Evolutionary conservation across 1,140 invertebrate genomes (phyloP).

Genomic region (Trissolcus basalis): DNA sequence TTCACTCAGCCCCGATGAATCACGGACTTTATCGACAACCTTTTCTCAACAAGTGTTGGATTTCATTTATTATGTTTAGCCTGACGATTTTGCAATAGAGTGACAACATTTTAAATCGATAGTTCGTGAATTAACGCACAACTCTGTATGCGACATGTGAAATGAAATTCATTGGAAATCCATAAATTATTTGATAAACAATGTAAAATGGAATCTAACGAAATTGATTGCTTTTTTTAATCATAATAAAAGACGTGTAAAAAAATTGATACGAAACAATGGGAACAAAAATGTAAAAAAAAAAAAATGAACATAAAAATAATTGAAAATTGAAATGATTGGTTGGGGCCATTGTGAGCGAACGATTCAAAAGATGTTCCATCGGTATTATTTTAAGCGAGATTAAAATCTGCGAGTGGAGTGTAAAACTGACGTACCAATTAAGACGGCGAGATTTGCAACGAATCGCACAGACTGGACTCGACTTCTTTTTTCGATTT

Average conservation of each 20-base stretch:
- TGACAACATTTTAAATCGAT: conserved; percentile 34
- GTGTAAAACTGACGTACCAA: conserved; percentile 28
- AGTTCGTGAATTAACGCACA: neutral
- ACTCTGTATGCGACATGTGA: neutral
- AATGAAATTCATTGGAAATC: too few species aligned
- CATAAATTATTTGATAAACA: too few species aligned
- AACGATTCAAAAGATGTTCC: too few species aligned
- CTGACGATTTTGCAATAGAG: conserved; percentile 4
- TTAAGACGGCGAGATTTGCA: conserved; percentile 23
- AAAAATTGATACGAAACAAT: too few species aligned
- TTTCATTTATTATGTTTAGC: conserved; percentile 41
- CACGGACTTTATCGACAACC: conserved; percentile 26
- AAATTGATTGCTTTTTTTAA: too few species aligned
- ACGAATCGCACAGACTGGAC: conserved; percentile 11
- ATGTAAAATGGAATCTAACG: too few species aligned
- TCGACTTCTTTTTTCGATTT: conserved; percentile 32
- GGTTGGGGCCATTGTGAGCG: too few species aligned
- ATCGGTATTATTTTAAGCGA: conserved; percentile 21
- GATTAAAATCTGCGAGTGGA: conserved; percentile 20
- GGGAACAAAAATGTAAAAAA: too few species aligned
- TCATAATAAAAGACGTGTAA: too few species aligned
- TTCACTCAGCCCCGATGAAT: conserved; percentile 31
- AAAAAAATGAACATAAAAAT: too few species aligned
- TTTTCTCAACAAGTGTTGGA: conserved; percentile 11
- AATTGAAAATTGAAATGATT: too few species aligned